These are phyloP conservation scores for Phorcus lineatus DNA, from an alignment of 2,888 invertebrate genomes.

Conservation along the genomic window DNA sequence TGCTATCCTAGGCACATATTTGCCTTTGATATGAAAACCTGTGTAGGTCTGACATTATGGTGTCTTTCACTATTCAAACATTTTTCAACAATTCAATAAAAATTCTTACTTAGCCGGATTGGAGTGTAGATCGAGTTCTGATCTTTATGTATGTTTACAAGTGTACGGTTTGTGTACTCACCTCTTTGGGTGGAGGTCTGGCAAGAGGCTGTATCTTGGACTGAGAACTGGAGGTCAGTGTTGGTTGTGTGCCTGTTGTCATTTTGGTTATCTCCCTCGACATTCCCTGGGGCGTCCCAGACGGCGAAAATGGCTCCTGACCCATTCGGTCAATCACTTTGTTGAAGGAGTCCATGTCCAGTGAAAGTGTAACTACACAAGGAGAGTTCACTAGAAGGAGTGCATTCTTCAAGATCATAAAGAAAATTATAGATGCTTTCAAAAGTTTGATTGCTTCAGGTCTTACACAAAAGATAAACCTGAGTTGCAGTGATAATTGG, in stretches of 20 bases:
- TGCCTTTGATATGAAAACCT: too few relatives aligned
- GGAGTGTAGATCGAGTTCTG: too few relatives aligned
- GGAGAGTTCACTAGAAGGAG: background rate
- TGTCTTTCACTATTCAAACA: too few relatives aligned
- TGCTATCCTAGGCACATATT: too few relatives aligned
- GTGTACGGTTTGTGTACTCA: background rate
- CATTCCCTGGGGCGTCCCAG: conserved; percentile 48
- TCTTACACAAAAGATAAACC: too few relatives aligned
- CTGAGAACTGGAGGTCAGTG: background rate
- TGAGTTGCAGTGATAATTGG: too few relatives aligned
- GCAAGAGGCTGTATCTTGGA: background rate
- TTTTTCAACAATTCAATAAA: too few relatives aligned
- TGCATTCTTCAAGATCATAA: background rate
- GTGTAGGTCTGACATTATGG: background rate
- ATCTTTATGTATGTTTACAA: too few relatives aligned
- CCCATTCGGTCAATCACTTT: conserved; percentile 61
- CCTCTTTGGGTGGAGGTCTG: conserved; percentile 4
- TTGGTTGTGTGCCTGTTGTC: conserved; percentile 29
- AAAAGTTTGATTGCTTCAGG: too few relatives aligned
- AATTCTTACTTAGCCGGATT: too few relatives aligned
- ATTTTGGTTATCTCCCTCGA: conserved; percentile 49
- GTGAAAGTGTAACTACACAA: conserved; percentile 53
- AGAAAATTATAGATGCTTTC: too few relatives aligned
- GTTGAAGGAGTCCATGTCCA: conserved; percentile 66
- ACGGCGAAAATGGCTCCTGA: conserved; percentile 30